Conservation (phyloP, 53 echinoderm and acorn worm species). For the Hippasteria phrygiana region DNA sequence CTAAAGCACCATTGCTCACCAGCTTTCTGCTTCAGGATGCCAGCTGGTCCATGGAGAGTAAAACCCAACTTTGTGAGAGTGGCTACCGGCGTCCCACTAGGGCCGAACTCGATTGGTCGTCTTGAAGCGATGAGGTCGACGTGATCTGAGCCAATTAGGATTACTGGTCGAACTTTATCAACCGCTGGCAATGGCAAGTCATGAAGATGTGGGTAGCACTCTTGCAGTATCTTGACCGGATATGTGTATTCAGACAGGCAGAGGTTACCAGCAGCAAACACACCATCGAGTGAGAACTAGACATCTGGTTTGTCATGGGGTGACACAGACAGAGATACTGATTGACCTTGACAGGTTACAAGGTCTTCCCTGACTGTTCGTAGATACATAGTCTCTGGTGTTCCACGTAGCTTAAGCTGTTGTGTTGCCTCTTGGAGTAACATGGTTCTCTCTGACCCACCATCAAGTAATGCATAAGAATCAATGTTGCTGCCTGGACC, state of each 20-base stretch:
- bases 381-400: constrained; percentile 27
- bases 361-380: constrained; percentile 32
- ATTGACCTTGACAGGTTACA: constrained; percentile 22
- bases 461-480: constrained; percentile 45
- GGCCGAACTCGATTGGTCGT: constrained; percentile 41
- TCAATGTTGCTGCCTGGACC: constrained; percentile 15
- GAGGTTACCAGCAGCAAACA: constrained; percentile 15
- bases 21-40: constrained; percentile 20
- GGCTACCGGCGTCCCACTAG: constrained; percentile 39
- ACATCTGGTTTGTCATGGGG: constrained; percentile 14
- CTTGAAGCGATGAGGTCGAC: constrained; percentile 28
- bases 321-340: constrained; percentile 25
- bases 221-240: background rate
- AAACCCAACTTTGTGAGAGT: constrained; percentile 30
- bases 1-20: constrained; percentile 1
- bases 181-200: constrained; percentile 18
- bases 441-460: constrained; percentile 48
- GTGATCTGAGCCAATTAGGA: constrained; percentile 54
- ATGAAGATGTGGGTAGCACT: constrained; percentile 1
- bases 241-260: constrained; percentile 25
- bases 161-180: constrained; percentile 17
- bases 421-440: constrained; percentile 1
- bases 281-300: background rate
- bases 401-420: background rate
- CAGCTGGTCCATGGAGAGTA: constrained; percentile 46